Evolutionary conservation across 30 jellyfish, hydroid and myxozoan species (phyloP).

Genomic region (Clytia hemisphaerica): DNA sequence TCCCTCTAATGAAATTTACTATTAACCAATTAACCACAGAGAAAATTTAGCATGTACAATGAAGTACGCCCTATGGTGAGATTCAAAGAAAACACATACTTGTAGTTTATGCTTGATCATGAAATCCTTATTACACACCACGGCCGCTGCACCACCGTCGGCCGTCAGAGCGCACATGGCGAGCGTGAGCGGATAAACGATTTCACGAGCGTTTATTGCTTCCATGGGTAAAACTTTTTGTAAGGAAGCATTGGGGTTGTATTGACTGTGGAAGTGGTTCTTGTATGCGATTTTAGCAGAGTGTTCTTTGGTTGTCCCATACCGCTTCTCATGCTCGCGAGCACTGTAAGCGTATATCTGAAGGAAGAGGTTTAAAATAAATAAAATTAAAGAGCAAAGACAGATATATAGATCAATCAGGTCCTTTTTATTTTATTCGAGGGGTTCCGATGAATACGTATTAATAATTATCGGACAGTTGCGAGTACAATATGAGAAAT

Average conservation of each 20-base stretch:
- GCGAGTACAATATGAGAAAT: no score
- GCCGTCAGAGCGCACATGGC: conserved; percentile 90
- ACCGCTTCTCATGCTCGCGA: conserved; percentile 64
- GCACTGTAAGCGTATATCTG: conserved; percentile 94
- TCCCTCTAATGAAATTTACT: no score
- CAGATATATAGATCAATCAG: not conserved
- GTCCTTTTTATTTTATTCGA: no score
- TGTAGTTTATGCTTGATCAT: conserved; percentile 44
- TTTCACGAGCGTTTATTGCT: conserved; percentile 40
- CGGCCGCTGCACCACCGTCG: conserved; percentile 98
- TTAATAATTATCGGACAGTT: no score
- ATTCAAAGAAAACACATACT: no score
- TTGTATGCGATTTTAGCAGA: conserved; percentile 81
- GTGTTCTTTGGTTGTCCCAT: conserved; percentile 81
- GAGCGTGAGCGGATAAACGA: conserved; percentile 70
- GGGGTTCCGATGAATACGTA: no score
- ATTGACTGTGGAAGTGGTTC: conserved; percentile 77
- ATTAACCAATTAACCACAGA: no score
- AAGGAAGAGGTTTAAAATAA: no score
- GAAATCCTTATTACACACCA: conserved; percentile 85
- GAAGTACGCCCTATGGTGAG: no score
- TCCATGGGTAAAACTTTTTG: conserved; percentile 61
- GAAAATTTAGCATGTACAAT: no score
- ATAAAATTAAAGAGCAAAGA: not conserved
- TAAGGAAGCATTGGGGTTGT: conserved; percentile 82